Percentiles rank a stretch among this genome's conserved stretches.
phyloP scores from a whole-genome alignment of 1,140 invertebrate species.

The Heterodera schachtii region DNA sequence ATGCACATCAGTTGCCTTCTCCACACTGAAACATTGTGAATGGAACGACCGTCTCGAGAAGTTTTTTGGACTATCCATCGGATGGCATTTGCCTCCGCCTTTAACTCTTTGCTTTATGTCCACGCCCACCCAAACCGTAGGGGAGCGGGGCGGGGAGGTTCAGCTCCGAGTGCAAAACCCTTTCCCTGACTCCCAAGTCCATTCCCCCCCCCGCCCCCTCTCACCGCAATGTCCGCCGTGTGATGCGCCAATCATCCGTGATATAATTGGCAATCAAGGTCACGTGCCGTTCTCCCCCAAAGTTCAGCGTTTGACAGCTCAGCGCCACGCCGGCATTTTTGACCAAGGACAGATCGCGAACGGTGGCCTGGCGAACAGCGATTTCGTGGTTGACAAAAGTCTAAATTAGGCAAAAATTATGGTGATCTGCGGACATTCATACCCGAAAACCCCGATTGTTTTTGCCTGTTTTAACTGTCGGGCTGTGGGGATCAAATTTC shows the following conservation, averaged over 20 bases:
- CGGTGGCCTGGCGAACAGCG: constrained; percentile 33
- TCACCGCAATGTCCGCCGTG: constrained; percentile 43
- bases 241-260: constrained; percentile 54
- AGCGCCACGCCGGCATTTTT: constrained; percentile 48
- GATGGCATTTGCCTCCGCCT: too few species aligned
- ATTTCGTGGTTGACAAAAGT: constrained; percentile 35
- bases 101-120: too few species aligned
- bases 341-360: constrained; percentile 40
- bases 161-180: too few species aligned
- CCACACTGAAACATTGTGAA: constrained; percentile 27
- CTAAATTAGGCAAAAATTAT: constrained; percentile 10
- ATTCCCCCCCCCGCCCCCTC: not conserved
- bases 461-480: constrained; percentile 30
- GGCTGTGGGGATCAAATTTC: constrained; percentile 34
- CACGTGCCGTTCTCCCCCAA: constrained; percentile 38
- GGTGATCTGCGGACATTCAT: not conserved
- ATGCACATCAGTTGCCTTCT: constrained; percentile 10
- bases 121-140: too few species aligned
- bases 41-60: too few species aligned
- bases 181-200: too few species aligned
- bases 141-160: too few species aligned
- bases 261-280: constrained; percentile 48
- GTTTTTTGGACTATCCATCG: too few species aligned
- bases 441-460: too few species aligned
- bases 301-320: constrained; percentile 44